Base-by-base conservation (phyloP, 2,113 vertebrate species). In the Sialia sialis region DNA sequence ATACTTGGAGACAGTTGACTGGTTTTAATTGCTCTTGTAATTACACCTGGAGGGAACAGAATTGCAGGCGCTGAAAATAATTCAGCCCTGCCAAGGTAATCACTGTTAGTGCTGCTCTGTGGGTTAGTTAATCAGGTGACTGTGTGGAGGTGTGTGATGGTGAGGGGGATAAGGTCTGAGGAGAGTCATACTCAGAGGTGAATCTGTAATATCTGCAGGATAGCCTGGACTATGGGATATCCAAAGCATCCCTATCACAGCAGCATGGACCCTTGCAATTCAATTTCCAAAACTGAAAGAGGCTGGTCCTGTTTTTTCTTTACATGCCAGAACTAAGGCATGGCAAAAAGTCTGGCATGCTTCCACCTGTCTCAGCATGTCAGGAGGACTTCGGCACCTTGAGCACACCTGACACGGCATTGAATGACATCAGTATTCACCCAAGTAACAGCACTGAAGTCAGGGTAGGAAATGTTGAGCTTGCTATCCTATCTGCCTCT, bases 21-120 rank as follows among this genome's bases (percentile, higher is more conserved):
- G 82, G 36, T 79, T 95, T 95, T 96, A 87, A 94, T 94, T 10
- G 15, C 82, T 88, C 69, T 94, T 93, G 63, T 89, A 94, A 96
- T 95, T 97, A 94, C 78, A 91, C 87, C 81, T 96, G 82, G 87
- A 95, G 95, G 87, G 87, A 94, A 94, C 21, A 94, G 84, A 95
- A 93, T 79, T 94, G 55, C 62, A 85, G 59, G 30, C 32, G 69
- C 74, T 91, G 91, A 95, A 89, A 95, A 93, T 92, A 91, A 62
- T 56, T 91, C 87, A 94, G 18, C 66, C 70, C 58, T 89, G 93
- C 89, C 87, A 89, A 95, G 41, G 84, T 58, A 96, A 95, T 95
- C 93, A 85, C 84, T 70, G 29, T 86, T 91, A 78, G 84, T 3
- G 4, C 80, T 64, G 84, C 64, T 84, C 54, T 87, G 56, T 38